These are phyloP conservation scores for Lasioglossum albipes DNA, from an alignment of 1,140 invertebrate genomes.

Conservation along the genomic window DNA sequence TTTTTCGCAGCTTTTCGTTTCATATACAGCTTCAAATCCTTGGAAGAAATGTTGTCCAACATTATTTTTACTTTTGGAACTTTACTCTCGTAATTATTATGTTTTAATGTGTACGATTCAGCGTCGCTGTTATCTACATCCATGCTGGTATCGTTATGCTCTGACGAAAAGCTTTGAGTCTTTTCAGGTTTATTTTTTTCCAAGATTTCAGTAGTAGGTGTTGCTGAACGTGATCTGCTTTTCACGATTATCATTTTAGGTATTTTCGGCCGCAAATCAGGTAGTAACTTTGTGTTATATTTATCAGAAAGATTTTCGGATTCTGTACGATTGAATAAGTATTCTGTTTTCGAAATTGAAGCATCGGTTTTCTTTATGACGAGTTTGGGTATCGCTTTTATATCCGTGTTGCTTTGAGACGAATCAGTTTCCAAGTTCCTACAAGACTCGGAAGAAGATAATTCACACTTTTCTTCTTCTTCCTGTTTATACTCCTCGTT, in stretches of 20 bases:
- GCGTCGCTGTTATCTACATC: constrained; percentile 27
- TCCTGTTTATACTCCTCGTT: neutral
- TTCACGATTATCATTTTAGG: constrained; percentile 79
- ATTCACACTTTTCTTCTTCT: constrained; percentile 11
- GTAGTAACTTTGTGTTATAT: constrained; percentile 18
- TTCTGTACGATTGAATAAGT: neutral
- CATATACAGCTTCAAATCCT: constrained; percentile 57
- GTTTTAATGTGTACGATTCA: constrained; percentile 39
- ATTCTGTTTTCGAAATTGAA: constrained; percentile 38
- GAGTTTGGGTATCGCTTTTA: constrained; percentile 70
- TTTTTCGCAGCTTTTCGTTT: constrained; percentile 57
- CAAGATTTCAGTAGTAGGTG: constrained; percentile 69
- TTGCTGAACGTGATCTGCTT: constrained; percentile 71
- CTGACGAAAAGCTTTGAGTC: neutral
- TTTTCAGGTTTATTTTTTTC: constrained; percentile 30
- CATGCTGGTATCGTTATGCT: constrained; percentile 4
- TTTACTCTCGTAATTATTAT: constrained; percentile 62
- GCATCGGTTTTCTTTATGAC: constrained; percentile 73
- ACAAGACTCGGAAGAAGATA: neutral
- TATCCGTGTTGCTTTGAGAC: constrained; percentile 27
- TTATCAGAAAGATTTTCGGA: neutral
- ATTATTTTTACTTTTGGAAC: constrained; percentile 78
- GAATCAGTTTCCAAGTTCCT: neutral
- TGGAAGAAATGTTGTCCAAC: constrained; percentile 68
- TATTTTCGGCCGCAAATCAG: constrained; percentile 68